Base-by-base conservation (phyloP, 2,888 invertebrate genomes). In the Lamellibrachia satsuma region DNA sequence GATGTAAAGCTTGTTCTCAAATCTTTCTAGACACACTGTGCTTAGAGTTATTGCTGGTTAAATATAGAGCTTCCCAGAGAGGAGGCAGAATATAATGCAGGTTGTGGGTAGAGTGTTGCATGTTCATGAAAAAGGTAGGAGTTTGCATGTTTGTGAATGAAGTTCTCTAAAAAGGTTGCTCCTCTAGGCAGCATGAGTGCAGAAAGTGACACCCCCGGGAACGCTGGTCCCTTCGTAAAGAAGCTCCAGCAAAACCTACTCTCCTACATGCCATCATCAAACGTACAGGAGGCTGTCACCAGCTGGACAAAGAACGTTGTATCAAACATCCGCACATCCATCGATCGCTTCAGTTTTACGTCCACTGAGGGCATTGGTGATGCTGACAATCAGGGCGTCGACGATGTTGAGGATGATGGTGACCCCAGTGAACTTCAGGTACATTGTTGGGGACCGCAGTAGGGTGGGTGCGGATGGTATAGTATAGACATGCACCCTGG, bases 251-350 rank as follows among this genome's bases (percentile, higher is more conserved):
- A 93, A 60, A 94, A 93, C 91, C 90, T 94, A n/a, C 92, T 94
- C 22, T 93, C 94, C 92, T 92, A 93, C 90, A 93, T 94, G 7
- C 93, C 93, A 8, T 93, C 92, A 2, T 39, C 93, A 7, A 91
- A 93, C 52, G 93, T 95, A 91, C 94, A 95, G 93, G 94, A 95
- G 92, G 94, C 94, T 27, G 93, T 96, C 92, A 94, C 94, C n/a
- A 94, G 95, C 7, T 94, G 95, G 93, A 95, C 95, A 15, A 95
- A 94, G 91, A 95, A 95, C 52, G 95, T 95, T 7, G 93, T 95
- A 52, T 94, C 94, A 52, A 95, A 94, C 92, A 95, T 95, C 75
- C 93, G 94, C 90, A 94, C 94, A 90, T 95, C 94, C 39, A 92
- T 95, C 52, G 94, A 94, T 75, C 75, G 75, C 75, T 92, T 75